phyloP scores from a whole-genome alignment of 2,113 vertebrate species.

The Nestor notabilis region DNA sequence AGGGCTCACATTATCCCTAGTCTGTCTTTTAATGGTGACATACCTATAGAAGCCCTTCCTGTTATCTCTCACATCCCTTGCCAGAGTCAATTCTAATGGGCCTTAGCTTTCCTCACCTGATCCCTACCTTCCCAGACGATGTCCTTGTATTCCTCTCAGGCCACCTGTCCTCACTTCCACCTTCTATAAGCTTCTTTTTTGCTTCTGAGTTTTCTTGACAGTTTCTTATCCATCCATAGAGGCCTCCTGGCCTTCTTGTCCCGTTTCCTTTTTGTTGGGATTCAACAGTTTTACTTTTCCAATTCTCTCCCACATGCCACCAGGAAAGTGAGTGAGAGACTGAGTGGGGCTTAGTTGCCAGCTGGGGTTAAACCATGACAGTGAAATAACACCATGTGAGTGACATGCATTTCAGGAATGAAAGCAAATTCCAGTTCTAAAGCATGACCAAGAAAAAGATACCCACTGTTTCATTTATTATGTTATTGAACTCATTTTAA shows the following conservation, averaged over 20 bases:
- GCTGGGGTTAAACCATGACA: background rate
- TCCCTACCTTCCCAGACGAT: background rate
- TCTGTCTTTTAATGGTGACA: background rate
- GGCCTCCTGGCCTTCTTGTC: background rate
- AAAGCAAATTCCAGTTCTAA: slow-evolving; percentile 18
- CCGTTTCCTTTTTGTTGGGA: background rate
- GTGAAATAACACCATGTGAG: slow-evolving; percentile 40
- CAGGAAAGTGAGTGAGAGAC: background rate
- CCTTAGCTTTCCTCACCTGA: background rate
- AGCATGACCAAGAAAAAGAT: background rate
- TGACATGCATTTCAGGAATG: background rate
- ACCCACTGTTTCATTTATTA: slow-evolving; percentile 19
- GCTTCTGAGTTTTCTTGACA: background rate
- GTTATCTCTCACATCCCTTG: background rate
- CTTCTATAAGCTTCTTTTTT: background rate
- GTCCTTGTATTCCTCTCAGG: background rate
- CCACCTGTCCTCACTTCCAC: background rate
- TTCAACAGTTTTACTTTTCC: background rate
- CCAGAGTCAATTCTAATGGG: background rate
- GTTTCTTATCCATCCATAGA: background rate
- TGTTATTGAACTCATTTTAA: slow-evolving; percentile 15
- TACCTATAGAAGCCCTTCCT: background rate
- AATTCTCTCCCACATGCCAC: background rate
- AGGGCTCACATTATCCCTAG: background rate
- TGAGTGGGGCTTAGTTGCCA: background rate